A percentile compares a stretch with the other conserved stretches of the same genome.
Evolutionary conservation across 2,888 invertebrate genomes (phyloP).

Genomic region (Torymus aiolomorphi): DNA sequence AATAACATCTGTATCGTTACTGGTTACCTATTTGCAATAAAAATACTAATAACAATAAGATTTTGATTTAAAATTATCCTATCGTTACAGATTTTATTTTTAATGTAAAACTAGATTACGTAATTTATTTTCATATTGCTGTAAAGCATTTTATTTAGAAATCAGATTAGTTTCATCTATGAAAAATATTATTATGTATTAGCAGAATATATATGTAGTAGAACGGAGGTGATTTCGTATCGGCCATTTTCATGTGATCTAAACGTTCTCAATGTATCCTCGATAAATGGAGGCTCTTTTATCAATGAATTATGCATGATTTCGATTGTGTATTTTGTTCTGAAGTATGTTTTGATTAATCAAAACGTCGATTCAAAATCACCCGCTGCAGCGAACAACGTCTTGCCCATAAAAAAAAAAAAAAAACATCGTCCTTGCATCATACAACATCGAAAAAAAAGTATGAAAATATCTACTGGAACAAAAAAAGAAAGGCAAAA

Average conservation of each 20-base stretch:
- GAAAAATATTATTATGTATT: conserved; percentile 19
- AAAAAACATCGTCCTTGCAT: conserved; percentile 13
- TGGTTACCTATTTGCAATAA: too few species aligned
- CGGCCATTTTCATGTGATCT: conserved; percentile 10
- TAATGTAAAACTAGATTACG: too few species aligned
- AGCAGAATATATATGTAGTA: conserved; percentile 16
- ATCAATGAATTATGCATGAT: background rate
- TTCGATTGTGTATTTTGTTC: background rate
- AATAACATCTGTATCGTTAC: too few species aligned
- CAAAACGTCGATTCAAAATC: conserved; percentile 61
- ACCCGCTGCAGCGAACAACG: conserved; percentile 66
- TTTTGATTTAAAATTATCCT: too few species aligned
- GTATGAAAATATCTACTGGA: background rate
- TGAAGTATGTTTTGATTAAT: background rate
- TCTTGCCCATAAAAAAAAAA: conserved; percentile 59
- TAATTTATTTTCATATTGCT: too few species aligned
- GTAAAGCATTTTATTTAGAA: background rate
- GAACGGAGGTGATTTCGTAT: conserved; percentile 39
- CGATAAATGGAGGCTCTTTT: background rate
- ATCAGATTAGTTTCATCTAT: conserved; percentile 38
- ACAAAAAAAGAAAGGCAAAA: conserved; percentile 3
- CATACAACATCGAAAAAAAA: conserved; percentile 25
- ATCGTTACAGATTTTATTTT: too few species aligned
- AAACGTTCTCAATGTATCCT: background rate
- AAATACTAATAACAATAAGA: too few species aligned